These are phyloP conservation scores for Drosophila meridionalis DNA, from an alignment of 2,888 invertebrate species.

Conservation along the genomic window DNA sequence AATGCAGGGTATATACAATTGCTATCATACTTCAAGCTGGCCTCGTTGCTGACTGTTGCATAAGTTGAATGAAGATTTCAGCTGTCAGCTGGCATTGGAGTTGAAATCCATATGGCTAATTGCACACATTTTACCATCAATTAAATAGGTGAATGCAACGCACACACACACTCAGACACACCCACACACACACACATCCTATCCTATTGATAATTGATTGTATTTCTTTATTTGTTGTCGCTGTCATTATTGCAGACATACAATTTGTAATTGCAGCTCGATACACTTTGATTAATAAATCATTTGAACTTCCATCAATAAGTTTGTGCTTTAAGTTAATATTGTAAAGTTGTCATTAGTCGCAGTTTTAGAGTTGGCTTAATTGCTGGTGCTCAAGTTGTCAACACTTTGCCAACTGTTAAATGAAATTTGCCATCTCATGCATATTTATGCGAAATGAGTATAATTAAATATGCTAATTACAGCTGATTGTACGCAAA, in stretches of 20 bases:
- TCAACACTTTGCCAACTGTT: slow-evolving; percentile 64
- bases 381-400: slow-evolving; percentile 59
- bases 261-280: slow-evolving; percentile 14
- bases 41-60: slow-evolving; percentile 1
- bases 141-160: slow-evolving; percentile 33
- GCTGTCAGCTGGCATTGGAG: slow-evolving; percentile 53
- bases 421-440: slow-evolving; percentile 66
- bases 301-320: slow-evolving; percentile 41
- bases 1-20: slow-evolving; percentile 13
- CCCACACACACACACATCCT: neutral
- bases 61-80: slow-evolving; percentile 56
- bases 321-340: neutral
- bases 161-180: slow-evolving; percentile 25
- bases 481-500: slow-evolving; percentile 77
- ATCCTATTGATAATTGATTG: slow-evolving; percentile 60
- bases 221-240: slow-evolving; percentile 57
- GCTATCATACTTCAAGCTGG: neutral
- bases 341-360: slow-evolving; percentile 48
- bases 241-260: slow-evolving; percentile 22
- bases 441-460: slow-evolving; percentile 73
- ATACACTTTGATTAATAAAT: neutral
- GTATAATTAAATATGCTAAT: slow-evolving; percentile 79
- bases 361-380: slow-evolving; percentile 27
- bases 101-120: slow-evolving; percentile 59
- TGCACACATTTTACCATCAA: slow-evolving; percentile 55